A percentile compares a stretch with the other conserved stretches of the same genome.
Evolutionary conservation across 2,888 invertebrate species (phyloP).

Genomic region (Melanargia galathea): DNA sequence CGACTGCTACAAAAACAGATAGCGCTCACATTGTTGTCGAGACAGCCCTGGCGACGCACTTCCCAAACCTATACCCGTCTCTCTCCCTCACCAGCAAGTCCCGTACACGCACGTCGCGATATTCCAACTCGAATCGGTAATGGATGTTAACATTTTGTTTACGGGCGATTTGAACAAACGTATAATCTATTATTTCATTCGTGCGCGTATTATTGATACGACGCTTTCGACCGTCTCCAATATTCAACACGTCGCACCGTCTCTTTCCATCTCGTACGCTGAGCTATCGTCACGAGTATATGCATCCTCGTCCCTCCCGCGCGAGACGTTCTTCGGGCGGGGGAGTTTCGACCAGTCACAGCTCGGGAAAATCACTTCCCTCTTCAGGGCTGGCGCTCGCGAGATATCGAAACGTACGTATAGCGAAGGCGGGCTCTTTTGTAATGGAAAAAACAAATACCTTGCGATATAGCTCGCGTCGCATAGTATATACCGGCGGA

Average conservation of each 20-base stretch:
- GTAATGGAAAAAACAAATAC: conserved; percentile 80
- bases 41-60: conserved; percentile 40
- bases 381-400: conserved; percentile 62
- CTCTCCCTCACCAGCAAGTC: conserved; percentile 47
- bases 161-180: conserved; percentile 81
- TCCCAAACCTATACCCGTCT: conserved; percentile 52
- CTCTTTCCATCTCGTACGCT: conserved; percentile 49
- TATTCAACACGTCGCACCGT: conserved; percentile 61
- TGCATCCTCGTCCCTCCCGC: conserved; percentile 53
- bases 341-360: conserved; percentile 60
- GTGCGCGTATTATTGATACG: conserved; percentile 81
- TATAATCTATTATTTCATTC: conserved; percentile 83
- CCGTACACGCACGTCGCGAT: conserved; percentile 46
- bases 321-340: conserved; percentile 62
- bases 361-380: conserved; percentile 68
- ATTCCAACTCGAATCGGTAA: conserved; percentile 67
- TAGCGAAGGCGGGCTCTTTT: conserved; percentile 72
- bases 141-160: conserved; percentile 81
- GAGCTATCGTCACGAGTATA: background rate
- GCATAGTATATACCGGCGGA: conserved; percentile 25
- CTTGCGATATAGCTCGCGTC: conserved; percentile 52
- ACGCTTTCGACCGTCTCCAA: conserved; percentile 73
- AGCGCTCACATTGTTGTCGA: conserved; percentile 57
- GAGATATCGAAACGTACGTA: conserved; percentile 78
- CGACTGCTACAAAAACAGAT: conserved; percentile 79